Evolutionary conservation across 2,888 invertebrate species (phyloP).

Genomic region (Synanthedon tipuliformis): DNA sequence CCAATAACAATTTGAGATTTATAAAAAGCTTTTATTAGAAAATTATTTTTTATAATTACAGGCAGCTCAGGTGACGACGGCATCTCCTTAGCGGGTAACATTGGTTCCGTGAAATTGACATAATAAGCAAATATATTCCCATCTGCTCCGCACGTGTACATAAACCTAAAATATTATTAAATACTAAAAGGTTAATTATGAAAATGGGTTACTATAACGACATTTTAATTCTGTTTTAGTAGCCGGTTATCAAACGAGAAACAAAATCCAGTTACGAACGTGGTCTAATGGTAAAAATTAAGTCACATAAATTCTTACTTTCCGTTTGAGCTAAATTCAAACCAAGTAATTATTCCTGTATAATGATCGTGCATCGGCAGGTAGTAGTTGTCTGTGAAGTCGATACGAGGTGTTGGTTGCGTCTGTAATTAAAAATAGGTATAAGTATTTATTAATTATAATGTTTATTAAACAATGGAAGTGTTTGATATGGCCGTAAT

Average conservation of each 20-base stretch:
- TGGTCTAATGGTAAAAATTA: not conserved
- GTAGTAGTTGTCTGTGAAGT: constrained; percentile 72
- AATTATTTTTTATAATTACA: too few species aligned
- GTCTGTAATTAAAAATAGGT: constrained; percentile 20
- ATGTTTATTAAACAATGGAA: too few species aligned
- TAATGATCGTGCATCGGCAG: constrained; percentile 81
- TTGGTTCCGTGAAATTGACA: constrained; percentile 57
- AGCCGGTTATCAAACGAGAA: too few species aligned
- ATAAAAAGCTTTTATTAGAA: too few species aligned
- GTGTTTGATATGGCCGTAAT: too few species aligned
- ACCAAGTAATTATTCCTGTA: constrained; percentile 74
- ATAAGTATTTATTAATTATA: too few species aligned
- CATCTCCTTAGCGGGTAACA: constrained; percentile 17
- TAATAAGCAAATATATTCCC: constrained; percentile 81
- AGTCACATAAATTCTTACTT: constrained; percentile 34
- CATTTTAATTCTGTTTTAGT: too few species aligned
- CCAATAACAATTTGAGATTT: too few species aligned
- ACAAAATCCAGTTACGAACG: too few species aligned
- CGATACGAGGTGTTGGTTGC: constrained; percentile 52
- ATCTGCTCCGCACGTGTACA: constrained; percentile 78
- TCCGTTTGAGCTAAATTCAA: constrained; percentile 74
- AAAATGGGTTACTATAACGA: too few species aligned
- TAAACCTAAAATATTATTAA: constrained; percentile 21
- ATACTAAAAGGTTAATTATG: too few species aligned
- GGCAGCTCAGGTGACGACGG: constrained; percentile 16